Evolutionary conservation across 1,140 invertebrate species (phyloP).

Genomic region (Palaemon carinicauda): DNA sequence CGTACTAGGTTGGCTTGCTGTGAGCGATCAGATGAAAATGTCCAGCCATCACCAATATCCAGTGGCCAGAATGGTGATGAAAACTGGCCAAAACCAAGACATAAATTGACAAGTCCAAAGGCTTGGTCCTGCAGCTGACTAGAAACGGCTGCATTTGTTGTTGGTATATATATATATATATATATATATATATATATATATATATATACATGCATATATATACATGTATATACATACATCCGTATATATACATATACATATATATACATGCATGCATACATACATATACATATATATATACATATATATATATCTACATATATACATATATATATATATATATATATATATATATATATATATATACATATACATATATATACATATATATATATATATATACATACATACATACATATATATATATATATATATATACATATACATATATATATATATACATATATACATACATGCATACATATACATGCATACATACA

Average conservation of each 20-base stretch:
- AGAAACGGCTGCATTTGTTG: too few species aligned
- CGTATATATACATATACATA: background rate
- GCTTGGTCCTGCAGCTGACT: too few species aligned
- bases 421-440: background rate
- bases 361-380: too few species aligned
- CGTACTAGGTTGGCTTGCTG: too few species aligned
- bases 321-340: background rate
- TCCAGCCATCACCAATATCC: too few species aligned
- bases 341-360: background rate
- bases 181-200: background rate
- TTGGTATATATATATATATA: too few species aligned
- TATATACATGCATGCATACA: background rate
- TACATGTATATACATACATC: background rate
- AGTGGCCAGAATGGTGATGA: too few species aligned
- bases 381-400: too few species aligned
- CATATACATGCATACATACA: too few species aligned
- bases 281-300: background rate
- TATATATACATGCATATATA: background rate
- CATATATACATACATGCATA: background rate
- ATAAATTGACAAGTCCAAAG: too few species aligned
- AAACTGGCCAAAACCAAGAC: too few species aligned
- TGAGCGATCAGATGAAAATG: too few species aligned
- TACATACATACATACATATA: background rate
- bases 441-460: background rate
- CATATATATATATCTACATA: background rate